Evolutionary conservation across 2,888 invertebrate genomes (phyloP), one percentile per base, ranked within the genome.

Genomic region (Drosophila emarginata): DNA sequence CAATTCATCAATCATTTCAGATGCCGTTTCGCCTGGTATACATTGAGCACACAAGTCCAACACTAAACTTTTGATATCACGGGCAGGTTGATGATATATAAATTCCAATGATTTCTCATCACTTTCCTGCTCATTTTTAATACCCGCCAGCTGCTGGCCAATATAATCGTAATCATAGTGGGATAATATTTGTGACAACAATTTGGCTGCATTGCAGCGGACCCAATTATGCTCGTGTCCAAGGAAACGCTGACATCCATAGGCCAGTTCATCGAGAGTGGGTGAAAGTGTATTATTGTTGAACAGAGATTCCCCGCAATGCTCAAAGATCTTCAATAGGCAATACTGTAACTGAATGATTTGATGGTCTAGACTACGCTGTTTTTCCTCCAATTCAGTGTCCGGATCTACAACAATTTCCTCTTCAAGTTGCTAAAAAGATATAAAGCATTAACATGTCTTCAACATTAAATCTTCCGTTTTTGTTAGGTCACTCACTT

Each of bases 181-280:
- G 0, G 94, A 92, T 62, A 98, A 92, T 58, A 97, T 93, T 54
- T 94, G 93, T 0, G 96, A 95, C 51, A 98, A 91, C 72, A 97
- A 93, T 90, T 97, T 96, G 0, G 95, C 94, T 0, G 97, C 94
- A 66, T 94, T 94, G 53, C 97, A 92, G 62, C 97, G 94, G 0
- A 98, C 96, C 97, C 97, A 97, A 36, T 95, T 93, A 89, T 98
- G 98, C 12, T 96, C 96, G 90, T 98, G 95, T 0, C 94, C 94
- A 14, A 98, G 90, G 51, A 97, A 93, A 15, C 93, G 93, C 91
- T 96, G 96, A 79, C 95, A 94, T 86, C 94, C 93, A 88, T 94
- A 94, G 60, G 93, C 93, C 80, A 95, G 91, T 68, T 93, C 93
- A 69, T 95, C 94, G 2, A 93, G 92, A 0, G 75, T 73, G 0